phyloP scores from a whole-genome alignment of 2,797 vertebrate species.

The Lophotriccus pileatus region DNA sequence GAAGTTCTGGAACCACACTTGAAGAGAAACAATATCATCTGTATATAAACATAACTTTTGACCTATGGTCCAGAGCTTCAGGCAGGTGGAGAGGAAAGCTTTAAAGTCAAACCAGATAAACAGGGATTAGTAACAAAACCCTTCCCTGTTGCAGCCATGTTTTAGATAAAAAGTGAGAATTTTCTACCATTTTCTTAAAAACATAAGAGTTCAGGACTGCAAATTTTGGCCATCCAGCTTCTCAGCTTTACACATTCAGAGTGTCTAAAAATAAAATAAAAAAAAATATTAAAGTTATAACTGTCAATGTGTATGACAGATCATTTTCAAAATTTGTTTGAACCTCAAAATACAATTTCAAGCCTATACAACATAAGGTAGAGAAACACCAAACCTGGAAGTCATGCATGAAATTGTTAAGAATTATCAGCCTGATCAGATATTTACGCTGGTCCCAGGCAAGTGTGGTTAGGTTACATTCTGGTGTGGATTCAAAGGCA shows the following conservation, averaged over 20 bases:
- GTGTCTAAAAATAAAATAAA: accelerated
- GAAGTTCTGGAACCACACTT: background rate
- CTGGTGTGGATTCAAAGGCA: background rate
- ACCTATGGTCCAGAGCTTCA: background rate
- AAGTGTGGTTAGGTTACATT: background rate
- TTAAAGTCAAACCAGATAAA: background rate
- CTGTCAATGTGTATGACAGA: no score
- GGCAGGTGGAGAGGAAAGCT: accelerated
- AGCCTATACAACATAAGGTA: background rate
- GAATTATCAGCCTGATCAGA: background rate
- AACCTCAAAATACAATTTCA: background rate
- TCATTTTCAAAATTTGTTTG: background rate
- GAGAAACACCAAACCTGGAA: background rate
- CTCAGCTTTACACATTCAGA: background rate
- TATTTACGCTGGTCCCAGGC: background rate
- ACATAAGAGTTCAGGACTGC: background rate
- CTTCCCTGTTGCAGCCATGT: background rate
- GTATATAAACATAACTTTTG: background rate
- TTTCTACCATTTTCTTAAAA: background rate
- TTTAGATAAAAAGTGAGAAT: background rate
- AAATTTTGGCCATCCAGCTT: background rate
- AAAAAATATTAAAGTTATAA: no score
- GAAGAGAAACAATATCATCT: background rate
- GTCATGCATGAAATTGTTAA: background rate
- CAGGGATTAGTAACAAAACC: background rate